Percentiles rank a stretch among this genome's conserved stretches.
Conservation (phyloP, 2,797 vertebrate genomes). For the Falco rusticolus region DNA sequence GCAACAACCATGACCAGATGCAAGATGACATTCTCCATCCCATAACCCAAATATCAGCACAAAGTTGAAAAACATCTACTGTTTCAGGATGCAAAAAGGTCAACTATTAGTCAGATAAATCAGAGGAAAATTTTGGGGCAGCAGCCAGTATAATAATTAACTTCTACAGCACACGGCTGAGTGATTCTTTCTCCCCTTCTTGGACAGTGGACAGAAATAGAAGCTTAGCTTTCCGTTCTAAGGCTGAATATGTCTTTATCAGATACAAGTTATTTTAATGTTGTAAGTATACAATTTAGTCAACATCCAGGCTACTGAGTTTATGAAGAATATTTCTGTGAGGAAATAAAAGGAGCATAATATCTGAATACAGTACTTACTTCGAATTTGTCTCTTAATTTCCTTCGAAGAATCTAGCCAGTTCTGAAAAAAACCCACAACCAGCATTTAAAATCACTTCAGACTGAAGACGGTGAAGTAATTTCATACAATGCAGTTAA, state of each 20-base stretch:
- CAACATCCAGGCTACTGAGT: background rate
- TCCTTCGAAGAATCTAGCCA: conserved; percentile 95
- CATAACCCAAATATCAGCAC: background rate
- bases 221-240: background rate
- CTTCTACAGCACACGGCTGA: background rate
- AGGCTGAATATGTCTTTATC: background rate
- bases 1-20: background rate
- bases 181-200: background rate
- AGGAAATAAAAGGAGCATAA: background rate
- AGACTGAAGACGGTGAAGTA: background rate
- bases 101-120: background rate
- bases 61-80: background rate
- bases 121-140: background rate
- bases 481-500: background rate
- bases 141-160: background rate
- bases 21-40: background rate
- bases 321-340: background rate
- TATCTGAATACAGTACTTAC: conserved; percentile 80
- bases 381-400: conserved; percentile 93
- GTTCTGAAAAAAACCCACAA: conserved; percentile 76
- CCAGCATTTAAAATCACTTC: background rate
- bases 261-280: background rate
- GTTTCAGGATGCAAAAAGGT: background rate
- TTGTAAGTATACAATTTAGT: background rate
- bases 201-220: background rate